Conservation (phyloP, 2,888 invertebrate species). For the Sarcophaga caerulescens region DNA sequence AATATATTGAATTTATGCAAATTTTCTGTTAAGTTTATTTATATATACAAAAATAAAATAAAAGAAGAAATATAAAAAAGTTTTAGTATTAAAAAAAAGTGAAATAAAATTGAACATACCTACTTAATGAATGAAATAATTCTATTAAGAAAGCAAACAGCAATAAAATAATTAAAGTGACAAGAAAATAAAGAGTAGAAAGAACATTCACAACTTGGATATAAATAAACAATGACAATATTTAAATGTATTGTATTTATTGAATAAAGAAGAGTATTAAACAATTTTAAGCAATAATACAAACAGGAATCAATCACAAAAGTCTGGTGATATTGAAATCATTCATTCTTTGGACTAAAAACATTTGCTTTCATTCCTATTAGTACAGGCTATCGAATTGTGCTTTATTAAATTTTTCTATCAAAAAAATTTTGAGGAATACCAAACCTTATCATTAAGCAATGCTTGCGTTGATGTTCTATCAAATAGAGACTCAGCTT, state of each 20-base stretch:
- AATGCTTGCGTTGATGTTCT: too few relatives aligned
- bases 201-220: not conserved
- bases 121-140: conserved; percentile 61
- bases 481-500: too few relatives aligned
- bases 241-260: not conserved
- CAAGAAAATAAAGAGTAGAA: not conserved
- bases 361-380: not conserved
- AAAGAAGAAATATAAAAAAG: conserved; percentile 21
- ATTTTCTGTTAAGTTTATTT: conserved; percentile 55
- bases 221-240: conserved; percentile 20
- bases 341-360: not conserved
- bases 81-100: not conserved
- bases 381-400: too few relatives aligned
- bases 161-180: conserved; percentile 15
- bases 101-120: conserved; percentile 37
- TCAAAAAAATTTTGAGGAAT: too few relatives aligned
- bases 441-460: too few relatives aligned
- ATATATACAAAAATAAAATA: conserved; percentile 4
- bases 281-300: conserved; percentile 2
- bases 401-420: too few relatives aligned
- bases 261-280: conserved; percentile 2
- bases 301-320: not conserved
- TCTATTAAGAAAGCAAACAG: conserved; percentile 51
- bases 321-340: not conserved
- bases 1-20: conserved; percentile 49